phyloP scores from a whole-genome alignment of 2,888 invertebrate genomes.

The Galeopsomyia nigrocyanea region DNA sequence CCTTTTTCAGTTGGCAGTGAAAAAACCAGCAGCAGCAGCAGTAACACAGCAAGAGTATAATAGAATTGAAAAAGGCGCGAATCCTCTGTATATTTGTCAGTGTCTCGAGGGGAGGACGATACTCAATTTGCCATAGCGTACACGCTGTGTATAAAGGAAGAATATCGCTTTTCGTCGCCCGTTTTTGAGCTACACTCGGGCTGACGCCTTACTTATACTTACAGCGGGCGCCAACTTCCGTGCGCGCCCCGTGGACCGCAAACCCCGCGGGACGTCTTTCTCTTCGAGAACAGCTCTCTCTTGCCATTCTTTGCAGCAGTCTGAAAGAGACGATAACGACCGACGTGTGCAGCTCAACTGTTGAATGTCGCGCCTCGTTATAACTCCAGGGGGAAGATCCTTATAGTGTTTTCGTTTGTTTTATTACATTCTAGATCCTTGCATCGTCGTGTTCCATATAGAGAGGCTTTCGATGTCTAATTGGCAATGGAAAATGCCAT shows the following conservation, averaged over 20 bases:
- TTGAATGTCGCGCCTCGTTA: constrained; percentile 43
- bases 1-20: too few relatives aligned
- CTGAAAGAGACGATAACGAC: constrained; percentile 13
- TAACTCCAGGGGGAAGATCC: too few relatives aligned
- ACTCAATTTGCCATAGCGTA: constrained; percentile 27
- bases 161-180: constrained; percentile 24
- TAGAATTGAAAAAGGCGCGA: constrained; percentile 26
- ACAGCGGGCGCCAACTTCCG: constrained; percentile 28
- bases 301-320: neutral
- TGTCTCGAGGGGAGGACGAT: constrained; percentile 8
- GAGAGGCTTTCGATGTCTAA: too few relatives aligned
- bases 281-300: neutral
- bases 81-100: neutral
- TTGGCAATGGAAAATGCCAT: too few relatives aligned
- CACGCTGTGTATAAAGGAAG: neutral
- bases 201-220: constrained; percentile 35
- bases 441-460: too few relatives aligned
- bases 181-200: constrained; percentile 35
- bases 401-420: too few relatives aligned
- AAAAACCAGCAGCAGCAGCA: too few relatives aligned
- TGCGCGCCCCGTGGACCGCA: constrained; percentile 22
- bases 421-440: too few relatives aligned
- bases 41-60: neutral
- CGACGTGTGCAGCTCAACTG: constrained; percentile 16
- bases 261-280: constrained; percentile 43